A percentile compares a stretch with the other conserved stretches of the same genome.
phyloP scores from a whole-genome alignment of 1,140 invertebrate genomes.

The Apocrypta bakeri region DNA sequence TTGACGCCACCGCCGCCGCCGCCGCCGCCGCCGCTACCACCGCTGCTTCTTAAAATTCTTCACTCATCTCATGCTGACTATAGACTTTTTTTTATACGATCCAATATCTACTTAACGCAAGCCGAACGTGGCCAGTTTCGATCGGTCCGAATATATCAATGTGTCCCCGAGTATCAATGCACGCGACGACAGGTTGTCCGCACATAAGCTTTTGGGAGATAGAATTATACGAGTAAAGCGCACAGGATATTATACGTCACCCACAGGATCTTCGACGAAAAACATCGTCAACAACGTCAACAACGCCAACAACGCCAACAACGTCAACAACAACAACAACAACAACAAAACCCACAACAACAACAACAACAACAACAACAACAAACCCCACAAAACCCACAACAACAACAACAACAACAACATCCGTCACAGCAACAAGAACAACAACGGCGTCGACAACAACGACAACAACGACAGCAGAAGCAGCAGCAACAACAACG shows the following conservation, averaged over 20 bases:
- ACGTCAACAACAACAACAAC: neutral
- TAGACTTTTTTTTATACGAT: neutral
- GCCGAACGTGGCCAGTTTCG: neutral
- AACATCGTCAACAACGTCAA: neutral
- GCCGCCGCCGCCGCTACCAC: no score
- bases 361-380: neutral
- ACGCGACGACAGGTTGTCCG: no score
- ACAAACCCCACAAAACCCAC: neutral
- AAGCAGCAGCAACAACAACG: neutral
- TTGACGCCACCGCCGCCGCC: no score
- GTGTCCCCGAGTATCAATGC: no score
- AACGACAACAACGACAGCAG: no score
- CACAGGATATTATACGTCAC: no score
- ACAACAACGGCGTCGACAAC: neutral
- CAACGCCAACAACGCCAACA: neutral
- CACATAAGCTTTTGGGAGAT: no score
- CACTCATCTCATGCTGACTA: neutral
- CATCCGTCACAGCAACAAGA: neutral
- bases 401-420: neutral
- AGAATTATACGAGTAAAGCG: neutral
- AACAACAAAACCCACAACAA: neutral
- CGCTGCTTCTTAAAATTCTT: neutral
- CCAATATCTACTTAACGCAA: neutral
- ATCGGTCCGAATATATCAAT: neutral
- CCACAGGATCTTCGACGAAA: neutral